phyloP scores from a whole-genome alignment of 1,140 invertebrate genomes.

The Hylyphantes graminicola region DNA sequence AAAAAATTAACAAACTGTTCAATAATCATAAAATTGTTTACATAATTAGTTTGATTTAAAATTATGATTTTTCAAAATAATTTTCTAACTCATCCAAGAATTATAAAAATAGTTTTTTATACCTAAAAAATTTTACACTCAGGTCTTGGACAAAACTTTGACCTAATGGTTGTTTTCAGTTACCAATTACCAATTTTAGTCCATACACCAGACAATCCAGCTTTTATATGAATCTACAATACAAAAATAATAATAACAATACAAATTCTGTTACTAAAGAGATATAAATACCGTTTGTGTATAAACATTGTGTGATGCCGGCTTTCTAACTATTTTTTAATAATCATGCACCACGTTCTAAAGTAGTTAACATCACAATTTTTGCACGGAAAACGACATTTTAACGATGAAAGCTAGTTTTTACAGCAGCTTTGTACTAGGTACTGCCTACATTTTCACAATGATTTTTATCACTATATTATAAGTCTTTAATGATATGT shows the following conservation, averaged over 20 bases:
- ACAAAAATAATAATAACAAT: slow-evolving; percentile 57
- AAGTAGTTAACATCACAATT: slow-evolving; percentile 22
- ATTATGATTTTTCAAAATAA: too few species aligned
- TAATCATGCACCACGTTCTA: slow-evolving; percentile 7
- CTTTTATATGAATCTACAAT: slow-evolving; percentile 28
- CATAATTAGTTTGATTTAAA: too few species aligned
- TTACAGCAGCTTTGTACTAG: slow-evolving; percentile 6
- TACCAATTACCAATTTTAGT: slow-evolving; percentile 12
- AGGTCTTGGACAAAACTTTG: too few species aligned
- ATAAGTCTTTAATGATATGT: too few species aligned
- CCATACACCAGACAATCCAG: slow-evolving; percentile 2
- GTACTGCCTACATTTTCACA: background rate
- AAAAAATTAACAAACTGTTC: too few species aligned
- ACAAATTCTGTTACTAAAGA: slow-evolving; percentile 49
- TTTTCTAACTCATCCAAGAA: too few species aligned
- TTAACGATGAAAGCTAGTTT: slow-evolving; percentile 18
- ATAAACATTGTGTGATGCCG: slow-evolving; percentile 48
- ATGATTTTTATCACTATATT: background rate
- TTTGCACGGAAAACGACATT: background rate
- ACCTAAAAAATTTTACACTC: too few species aligned
- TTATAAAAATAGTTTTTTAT: too few species aligned
- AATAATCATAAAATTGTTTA: too few species aligned
- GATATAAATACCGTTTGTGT: slow-evolving; percentile 44
- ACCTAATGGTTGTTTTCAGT: too few species aligned
- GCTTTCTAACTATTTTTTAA: slow-evolving; percentile 11